phyloP scores from a whole-genome alignment of 2,888 invertebrate species.

The Folsomia manolachei region DNA sequence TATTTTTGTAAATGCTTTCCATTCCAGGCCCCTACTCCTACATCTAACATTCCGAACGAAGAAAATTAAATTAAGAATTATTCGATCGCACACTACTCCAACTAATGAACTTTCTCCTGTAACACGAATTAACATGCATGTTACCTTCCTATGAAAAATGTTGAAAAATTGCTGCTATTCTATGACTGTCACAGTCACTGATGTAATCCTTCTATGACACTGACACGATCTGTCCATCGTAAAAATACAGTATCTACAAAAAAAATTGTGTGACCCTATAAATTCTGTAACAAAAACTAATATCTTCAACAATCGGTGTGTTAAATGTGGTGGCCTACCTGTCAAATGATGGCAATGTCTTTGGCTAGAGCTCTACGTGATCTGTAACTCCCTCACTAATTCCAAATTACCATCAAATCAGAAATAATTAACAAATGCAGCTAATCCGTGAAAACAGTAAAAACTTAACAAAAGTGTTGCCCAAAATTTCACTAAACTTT shows the following conservation, averaged over 20 bases:
- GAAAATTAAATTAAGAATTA: too few relatives aligned
- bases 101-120: too few relatives aligned
- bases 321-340: constrained; percentile 31
- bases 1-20: background rate
- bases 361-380: background rate
- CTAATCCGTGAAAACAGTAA: too few relatives aligned
- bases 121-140: too few relatives aligned
- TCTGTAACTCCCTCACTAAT: background rate
- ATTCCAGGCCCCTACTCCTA: constrained; percentile 88
- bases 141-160: too few relatives aligned
- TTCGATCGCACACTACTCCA: background rate
- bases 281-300: background rate
- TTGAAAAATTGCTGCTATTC: too few relatives aligned
- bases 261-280: background rate
- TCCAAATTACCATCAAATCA: too few relatives aligned
- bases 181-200: background rate
- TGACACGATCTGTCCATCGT: background rate
- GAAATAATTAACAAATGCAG: too few relatives aligned
- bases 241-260: too few relatives aligned
- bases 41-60: constrained; percentile 61
- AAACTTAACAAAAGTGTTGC: too few relatives aligned
- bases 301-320: constrained; percentile 43
- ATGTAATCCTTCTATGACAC: background rate
- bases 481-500: too few relatives aligned
- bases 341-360: background rate